These are phyloP conservation scores for Stenodera caucasica DNA, from an alignment of 2,888 invertebrate genomes.

Conservation along the genomic window DNA sequence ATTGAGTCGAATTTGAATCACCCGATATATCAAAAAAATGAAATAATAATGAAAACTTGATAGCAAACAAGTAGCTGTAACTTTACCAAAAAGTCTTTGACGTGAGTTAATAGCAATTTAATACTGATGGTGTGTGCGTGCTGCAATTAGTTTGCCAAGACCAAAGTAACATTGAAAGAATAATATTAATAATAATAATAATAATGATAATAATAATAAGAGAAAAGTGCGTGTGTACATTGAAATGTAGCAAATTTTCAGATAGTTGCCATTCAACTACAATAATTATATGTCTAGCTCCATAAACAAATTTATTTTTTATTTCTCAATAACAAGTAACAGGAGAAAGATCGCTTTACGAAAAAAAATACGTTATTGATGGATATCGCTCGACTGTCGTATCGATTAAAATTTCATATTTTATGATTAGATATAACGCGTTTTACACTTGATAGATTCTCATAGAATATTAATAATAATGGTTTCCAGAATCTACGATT, in stretches of 20 bases:
- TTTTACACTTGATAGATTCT: too few relatives aligned
- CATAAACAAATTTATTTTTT: too few relatives aligned
- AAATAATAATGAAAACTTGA: neutral
- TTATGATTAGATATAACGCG: too few relatives aligned
- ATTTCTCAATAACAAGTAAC: too few relatives aligned
- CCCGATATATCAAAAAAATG: neutral
- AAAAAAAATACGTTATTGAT: neutral
- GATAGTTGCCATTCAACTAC: neutral
- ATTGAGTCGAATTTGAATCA: too few relatives aligned
- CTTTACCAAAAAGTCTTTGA: neutral
- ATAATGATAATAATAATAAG: neutral
- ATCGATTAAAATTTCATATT: neutral
- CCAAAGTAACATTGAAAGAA: neutral
- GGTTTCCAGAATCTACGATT: slow-evolving; percentile 8
- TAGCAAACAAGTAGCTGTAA: neutral
- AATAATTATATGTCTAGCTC: neutral
- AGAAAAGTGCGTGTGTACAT: neutral
- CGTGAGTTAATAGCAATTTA: slow-evolving; percentile 1
- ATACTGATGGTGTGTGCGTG: neutral
- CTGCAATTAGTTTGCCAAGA: neutral
- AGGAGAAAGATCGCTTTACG: neutral
- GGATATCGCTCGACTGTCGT: neutral
- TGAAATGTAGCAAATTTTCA: neutral
- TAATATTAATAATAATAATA: neutral
- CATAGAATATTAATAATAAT: neutral